Evolutionary conservation across 2,888 invertebrate genomes (phyloP).

Genomic region (Sceliomorpha sp.): DNA sequence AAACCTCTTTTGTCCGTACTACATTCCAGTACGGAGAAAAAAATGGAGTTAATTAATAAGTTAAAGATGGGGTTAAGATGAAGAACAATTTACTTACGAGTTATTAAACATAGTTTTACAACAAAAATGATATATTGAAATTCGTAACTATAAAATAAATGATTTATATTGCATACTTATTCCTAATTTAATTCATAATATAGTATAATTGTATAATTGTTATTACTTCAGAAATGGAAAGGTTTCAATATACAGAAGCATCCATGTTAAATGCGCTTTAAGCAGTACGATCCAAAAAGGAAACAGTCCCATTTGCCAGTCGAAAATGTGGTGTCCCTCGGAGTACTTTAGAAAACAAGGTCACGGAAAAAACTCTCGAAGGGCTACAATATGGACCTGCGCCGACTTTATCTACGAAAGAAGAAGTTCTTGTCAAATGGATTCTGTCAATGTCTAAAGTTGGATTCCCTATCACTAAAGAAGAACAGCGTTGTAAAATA

Average conservation of each 20-base stretch:
- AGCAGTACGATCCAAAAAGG: slow-evolving; percentile 4
- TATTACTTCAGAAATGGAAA: slow-evolving; percentile 3
- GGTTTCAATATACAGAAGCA: slow-evolving; percentile 4
- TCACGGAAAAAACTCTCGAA: slow-evolving; percentile 4
- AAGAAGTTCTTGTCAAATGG: slow-evolving; percentile 24
- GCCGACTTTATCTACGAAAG: slow-evolving; percentile 7
- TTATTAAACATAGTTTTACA: too few relatives aligned
- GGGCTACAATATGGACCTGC: slow-evolving; percentile 2
- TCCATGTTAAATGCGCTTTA: slow-evolving; percentile 10
- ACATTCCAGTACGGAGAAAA: too few relatives aligned
- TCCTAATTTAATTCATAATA: too few relatives aligned
- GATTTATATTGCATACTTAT: too few relatives aligned
- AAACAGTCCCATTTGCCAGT: slow-evolving; percentile 20
- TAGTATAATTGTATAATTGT: too few relatives aligned
- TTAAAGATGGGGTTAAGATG: too few relatives aligned
- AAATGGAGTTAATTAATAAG: too few relatives aligned
- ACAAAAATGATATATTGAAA: too few relatives aligned
- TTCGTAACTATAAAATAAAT: too few relatives aligned
- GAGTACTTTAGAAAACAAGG: slow-evolving; percentile 19
- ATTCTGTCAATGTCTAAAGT: slow-evolving; percentile 17
- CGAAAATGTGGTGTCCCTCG: slow-evolving; percentile 14
- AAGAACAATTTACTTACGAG: too few relatives aligned
- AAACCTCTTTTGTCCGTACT: too few relatives aligned
- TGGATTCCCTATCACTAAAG: slow-evolving; percentile 23
- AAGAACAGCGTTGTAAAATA: slow-evolving; percentile 25